Evolutionary conservation across 2,113 vertebrate species (phyloP).

Genomic region (Nettapus auritus): DNA sequence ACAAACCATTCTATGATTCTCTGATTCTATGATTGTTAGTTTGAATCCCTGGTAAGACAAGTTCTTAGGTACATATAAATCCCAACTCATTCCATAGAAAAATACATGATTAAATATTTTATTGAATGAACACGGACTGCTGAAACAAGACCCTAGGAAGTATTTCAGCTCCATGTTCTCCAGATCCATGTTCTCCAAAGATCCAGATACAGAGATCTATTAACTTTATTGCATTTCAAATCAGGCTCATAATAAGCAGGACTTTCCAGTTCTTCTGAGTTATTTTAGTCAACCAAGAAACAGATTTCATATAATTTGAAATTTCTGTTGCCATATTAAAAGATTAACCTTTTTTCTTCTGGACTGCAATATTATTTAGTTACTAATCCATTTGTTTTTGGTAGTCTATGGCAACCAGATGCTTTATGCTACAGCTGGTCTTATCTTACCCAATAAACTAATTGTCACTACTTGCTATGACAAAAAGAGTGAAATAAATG

Average conservation of each 20-base stretch:
- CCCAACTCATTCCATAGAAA: not conserved
- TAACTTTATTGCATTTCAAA: not conserved
- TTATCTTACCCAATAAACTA: not conserved
- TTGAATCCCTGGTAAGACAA: not conserved
- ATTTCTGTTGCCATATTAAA: not conserved
- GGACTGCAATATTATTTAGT: not conserved
- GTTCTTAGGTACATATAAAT: not conserved
- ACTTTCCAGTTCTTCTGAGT: not conserved
- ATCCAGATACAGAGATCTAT: not conserved
- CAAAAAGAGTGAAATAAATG: not conserved
- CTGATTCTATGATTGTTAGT: not conserved
- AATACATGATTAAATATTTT: conserved; percentile 9
- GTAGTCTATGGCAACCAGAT: not conserved
- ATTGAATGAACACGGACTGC: not conserved
- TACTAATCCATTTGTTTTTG: not conserved
- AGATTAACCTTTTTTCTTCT: not conserved
- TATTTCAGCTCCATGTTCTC: conserved; percentile 20
- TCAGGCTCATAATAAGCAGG: not conserved
- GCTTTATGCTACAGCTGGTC: not conserved
- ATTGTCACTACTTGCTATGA: not conserved
- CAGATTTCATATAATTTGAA: not conserved
- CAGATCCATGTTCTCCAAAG: not conserved
- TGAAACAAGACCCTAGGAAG: not conserved
- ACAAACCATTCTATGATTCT: too few species aligned
- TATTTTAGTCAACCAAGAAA: not conserved